Evolutionary conservation across 2,888 invertebrate genomes (phyloP).

Genomic region (Chelonus formosanus): DNA sequence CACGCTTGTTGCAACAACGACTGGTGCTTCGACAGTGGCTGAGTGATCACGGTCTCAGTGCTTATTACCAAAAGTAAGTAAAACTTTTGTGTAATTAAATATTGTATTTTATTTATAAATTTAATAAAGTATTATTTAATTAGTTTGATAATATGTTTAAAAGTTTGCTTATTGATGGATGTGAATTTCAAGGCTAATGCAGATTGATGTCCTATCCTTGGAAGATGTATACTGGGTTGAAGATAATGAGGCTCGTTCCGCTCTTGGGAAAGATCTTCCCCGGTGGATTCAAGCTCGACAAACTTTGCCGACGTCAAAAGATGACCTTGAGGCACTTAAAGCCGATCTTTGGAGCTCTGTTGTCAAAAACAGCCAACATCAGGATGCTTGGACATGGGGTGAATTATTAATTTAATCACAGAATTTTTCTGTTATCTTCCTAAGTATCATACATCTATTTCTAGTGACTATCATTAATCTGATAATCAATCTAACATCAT

Average conservation of each 20-base stretch:
- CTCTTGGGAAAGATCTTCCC: conserved; percentile 81
- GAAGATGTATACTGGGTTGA: conserved; percentile 93
- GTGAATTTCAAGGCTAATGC: conserved; percentile 68
- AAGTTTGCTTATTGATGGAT: conserved; percentile 40
- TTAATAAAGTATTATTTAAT: not conserved
- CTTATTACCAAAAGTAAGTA: conserved; percentile 75
- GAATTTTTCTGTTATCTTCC: not conserved
- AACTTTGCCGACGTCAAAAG: conserved; percentile 83
- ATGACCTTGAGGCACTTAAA: conserved; percentile 80
- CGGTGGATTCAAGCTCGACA: conserved; percentile 84
- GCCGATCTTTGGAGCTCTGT: conserved; percentile 87
- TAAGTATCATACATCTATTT: too few species aligned
- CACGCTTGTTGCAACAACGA: conserved; percentile 82
- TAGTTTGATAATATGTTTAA: not conserved
- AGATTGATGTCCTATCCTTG: conserved; percentile 83
- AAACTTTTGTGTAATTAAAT: not conserved
- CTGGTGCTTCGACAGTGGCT: conserved; percentile 88
- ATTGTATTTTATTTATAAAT: conserved; percentile 1
- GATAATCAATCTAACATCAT: too few species aligned
- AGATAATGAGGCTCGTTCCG: conserved; percentile 79
- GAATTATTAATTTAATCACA: conserved; percentile 1
- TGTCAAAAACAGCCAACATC: conserved; percentile 84
- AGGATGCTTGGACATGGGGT: conserved; percentile 92
- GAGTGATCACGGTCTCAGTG: conserved; percentile 76
- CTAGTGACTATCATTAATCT: too few species aligned